Conservation (phyloP, 2,113 vertebrate genomes). For the Tylochromis polylepis region DNA sequence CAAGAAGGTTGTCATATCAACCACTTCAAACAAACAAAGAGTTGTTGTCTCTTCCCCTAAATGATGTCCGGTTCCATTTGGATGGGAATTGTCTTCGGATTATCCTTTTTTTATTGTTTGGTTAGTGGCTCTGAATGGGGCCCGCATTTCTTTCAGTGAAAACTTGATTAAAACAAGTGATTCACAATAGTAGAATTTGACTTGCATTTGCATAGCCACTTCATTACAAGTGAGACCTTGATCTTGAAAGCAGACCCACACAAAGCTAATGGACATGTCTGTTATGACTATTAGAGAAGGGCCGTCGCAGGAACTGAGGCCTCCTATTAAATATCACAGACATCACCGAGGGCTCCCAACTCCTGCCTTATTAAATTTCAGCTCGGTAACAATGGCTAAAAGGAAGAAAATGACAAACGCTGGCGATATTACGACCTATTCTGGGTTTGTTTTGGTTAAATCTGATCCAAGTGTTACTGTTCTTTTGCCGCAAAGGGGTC, state of each 20-base stretch:
- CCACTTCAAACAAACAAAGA: conserved; percentile 75
- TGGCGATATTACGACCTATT: neutral
- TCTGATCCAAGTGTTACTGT: conserved; percentile 1
- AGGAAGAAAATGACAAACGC: conserved; percentile 12
- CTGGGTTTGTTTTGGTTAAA: conserved; percentile 37
- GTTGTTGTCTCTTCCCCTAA: conserved; percentile 67
- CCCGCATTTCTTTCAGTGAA: conserved; percentile 47
- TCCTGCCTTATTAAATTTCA: conserved; percentile 44
- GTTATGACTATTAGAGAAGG: conserved; percentile 44
- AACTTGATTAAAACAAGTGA: conserved; percentile 69
- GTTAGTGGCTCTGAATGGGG: conserved; percentile 50
- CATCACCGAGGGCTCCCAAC: conserved; percentile 13
- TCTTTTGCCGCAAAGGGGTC: conserved; percentile 29
- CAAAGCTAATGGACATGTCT: conserved; percentile 68
- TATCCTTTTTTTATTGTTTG: conserved; percentile 67
- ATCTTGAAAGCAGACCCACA: conserved; percentile 64
- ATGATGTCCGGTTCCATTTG: conserved; percentile 69
- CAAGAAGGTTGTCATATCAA: conserved; percentile 73
- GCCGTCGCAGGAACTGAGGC: conserved; percentile 25
- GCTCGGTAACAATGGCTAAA: neutral
- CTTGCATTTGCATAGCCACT: conserved; percentile 65
- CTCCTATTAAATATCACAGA: conserved; percentile 45
- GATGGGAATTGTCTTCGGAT: conserved; percentile 67
- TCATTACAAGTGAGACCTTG: conserved; percentile 71
- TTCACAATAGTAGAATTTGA: conserved; percentile 61